Evolutionary conservation across 2,888 invertebrate genomes (phyloP), one percentile per base, ranked within the genome.

Genomic region (Cataglyphis altisquamis): DNA sequence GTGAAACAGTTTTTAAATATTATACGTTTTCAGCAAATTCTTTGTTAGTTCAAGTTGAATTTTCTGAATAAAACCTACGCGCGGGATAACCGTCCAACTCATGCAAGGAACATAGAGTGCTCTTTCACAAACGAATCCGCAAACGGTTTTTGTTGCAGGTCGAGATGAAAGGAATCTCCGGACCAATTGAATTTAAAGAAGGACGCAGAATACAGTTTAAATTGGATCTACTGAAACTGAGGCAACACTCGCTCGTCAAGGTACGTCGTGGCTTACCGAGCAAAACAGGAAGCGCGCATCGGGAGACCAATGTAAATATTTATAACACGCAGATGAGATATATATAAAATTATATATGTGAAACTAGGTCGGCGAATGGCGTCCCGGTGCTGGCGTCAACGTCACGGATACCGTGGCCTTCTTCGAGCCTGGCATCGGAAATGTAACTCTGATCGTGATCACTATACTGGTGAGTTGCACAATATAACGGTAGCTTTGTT

Each of bases 171-270:
- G 98, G 98, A 6, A 95, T 98, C 74, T 97, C 97, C 39, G 98
- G 98, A 0, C 97, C 97, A 25, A 97, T 98, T 86, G 97, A 97
- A 94, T 97, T 98, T 95, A 97, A 97, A 93, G 97, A 97, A 94
- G 98, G 98, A 0, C 96, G 96, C 75, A 95, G 98, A 78, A 96
- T 96, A 73, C 96, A 97, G 91, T 97, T 98, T 92, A 97, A 97
- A 91, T 95, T 98, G 85, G 98, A 98, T 93, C 94, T 97, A 78
- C 95, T 97, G 48, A 97, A 97, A 94, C 94, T 97, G 87, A 97
- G 97, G 91, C 97, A 97, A 90, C 97, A 97, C 92, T 96, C 97
- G 0, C 95, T 97, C 81, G 96, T 97, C 21, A 97, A 97, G 95
- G 94, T 94, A 91, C 32, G 73, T 67, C 63, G 15, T 29, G 63